Percentiles rank a stretch among this genome's conserved stretches.
phyloP scores from a whole-genome alignment of 1,140 invertebrate genomes.

The Papilio machaon region DNA sequence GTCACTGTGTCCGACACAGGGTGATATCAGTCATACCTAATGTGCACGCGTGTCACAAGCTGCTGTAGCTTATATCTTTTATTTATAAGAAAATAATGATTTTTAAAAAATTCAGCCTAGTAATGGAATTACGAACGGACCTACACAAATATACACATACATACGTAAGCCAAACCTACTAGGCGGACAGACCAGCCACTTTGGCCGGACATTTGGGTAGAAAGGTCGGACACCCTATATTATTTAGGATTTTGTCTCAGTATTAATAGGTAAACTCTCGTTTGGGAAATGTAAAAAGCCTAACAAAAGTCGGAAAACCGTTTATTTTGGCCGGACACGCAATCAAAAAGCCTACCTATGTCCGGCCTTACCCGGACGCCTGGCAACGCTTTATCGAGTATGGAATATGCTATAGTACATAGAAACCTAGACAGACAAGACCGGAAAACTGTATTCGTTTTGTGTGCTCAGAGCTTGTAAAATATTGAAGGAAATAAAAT shows the following conservation, averaged over 20 bases:
- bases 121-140: not conserved
- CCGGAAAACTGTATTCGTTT: not conserved
- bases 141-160: too few relatives aligned
- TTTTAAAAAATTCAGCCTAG: not conserved
- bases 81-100: not conserved
- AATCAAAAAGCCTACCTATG: too few relatives aligned
- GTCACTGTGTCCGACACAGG: not conserved
- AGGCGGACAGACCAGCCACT: too few relatives aligned
- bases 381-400: not conserved
- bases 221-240: too few relatives aligned
- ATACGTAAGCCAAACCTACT: too few relatives aligned
- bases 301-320: too few relatives aligned
- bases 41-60: not conserved
- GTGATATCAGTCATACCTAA: not conserved
- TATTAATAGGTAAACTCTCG: too few relatives aligned
- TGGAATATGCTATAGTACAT: not conserved
- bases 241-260: too few relatives aligned
- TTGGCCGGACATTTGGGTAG: too few relatives aligned
- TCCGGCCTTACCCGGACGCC: too few relatives aligned
- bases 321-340: too few relatives aligned
- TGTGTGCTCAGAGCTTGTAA: not conserved
- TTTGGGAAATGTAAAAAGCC: too few relatives aligned
- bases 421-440: not conserved
- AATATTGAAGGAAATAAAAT: not conserved
- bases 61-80: not conserved